Evolutionary conservation across 2,113 vertebrate genomes (phyloP).

Genomic region (Gobiocypris rarus): DNA sequence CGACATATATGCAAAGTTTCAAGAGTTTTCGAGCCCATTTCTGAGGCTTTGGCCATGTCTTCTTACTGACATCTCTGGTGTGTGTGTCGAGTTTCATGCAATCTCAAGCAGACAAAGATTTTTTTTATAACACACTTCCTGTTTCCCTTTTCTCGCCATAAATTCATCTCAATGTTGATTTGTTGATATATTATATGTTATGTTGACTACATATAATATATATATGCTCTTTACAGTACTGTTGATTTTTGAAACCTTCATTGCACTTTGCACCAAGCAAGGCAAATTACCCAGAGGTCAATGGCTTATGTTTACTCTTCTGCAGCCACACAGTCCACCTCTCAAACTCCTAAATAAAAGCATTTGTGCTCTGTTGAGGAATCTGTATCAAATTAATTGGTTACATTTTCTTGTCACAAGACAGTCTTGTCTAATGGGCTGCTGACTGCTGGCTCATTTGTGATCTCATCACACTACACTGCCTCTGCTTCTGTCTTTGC

Average conservation of each 20-base stretch:
- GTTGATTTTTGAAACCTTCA: not conserved
- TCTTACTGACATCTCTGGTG: too few relatives aligned
- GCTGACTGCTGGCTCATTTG: not conserved
- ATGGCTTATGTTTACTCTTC: conserved; percentile 7
- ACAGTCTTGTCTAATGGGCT: not conserved
- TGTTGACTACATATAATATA: too few relatives aligned
- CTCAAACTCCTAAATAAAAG: not conserved
- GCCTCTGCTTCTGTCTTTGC: not conserved
- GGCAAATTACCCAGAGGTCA: conserved; percentile 49
- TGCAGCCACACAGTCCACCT: not conserved
- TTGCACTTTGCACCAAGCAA: conserved; percentile 14
- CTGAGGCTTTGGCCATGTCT: too few relatives aligned
- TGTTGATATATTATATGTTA: too few relatives aligned
- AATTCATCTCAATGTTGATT: too few relatives aligned
- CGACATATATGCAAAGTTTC: too few relatives aligned
- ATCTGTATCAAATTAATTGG: not conserved
- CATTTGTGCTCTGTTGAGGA: not conserved
- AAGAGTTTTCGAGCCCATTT: too few relatives aligned
- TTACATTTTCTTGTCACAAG: not conserved
- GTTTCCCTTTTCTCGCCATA: too few relatives aligned
- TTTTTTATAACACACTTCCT: too few relatives aligned
- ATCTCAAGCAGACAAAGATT: too few relatives aligned
- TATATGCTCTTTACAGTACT: not conserved
- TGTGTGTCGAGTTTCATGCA: too few relatives aligned
- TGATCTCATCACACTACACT: not conserved